Base-by-base conservation (phyloP, 1,140 invertebrate species). In the Hirudo medicinalis region DNA sequence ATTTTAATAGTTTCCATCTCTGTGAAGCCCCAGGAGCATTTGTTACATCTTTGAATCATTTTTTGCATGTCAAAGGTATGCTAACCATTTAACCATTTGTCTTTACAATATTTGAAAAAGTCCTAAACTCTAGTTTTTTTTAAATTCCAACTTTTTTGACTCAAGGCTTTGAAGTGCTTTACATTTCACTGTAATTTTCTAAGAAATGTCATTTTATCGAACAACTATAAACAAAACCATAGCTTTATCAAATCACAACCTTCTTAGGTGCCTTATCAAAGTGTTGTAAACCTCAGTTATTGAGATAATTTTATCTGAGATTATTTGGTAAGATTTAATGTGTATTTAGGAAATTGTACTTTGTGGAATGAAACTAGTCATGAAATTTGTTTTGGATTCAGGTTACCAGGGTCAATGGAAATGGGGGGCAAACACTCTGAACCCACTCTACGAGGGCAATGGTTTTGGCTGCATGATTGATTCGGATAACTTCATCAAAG, bases 1-100 rank as follows among this genome's bases (percentile, higher is more conserved):
- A 32, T 22, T 85, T 93, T 2, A 86, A 86, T 60, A 88, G 87
- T 13, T 77, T 95, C 4, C 93, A 96, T 83, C 82, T 97, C 2
- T 96, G 93, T 83, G 93, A 97, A 84, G 93, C 92, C 22, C 93
- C 94, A 3, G 94, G 94, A 13, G 93, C 91, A 0, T 97, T 97
- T 80, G 85, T 97, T 54, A 85, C 90, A 27, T 88, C 92, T 1
- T 78, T 94, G 0, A 95, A 96, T 81, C 91, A 96, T 82, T 94
- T 86, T 82, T 78, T 95, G 32, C 84, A 86, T 73, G 80, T 72
- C 36, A 75, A 76, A 66, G 75, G 79, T 80, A 73, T 76, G 74
- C n/a, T 55, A 15, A 40, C 19, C 71, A 32, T 2, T 70, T 20
- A n/a, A 19, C 0, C 3, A 29, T 70, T 27, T 17, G 15, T 0